Base-by-base conservation (phyloP, 2,888 invertebrate genomes). In the Acholoe squamosa region DNA sequence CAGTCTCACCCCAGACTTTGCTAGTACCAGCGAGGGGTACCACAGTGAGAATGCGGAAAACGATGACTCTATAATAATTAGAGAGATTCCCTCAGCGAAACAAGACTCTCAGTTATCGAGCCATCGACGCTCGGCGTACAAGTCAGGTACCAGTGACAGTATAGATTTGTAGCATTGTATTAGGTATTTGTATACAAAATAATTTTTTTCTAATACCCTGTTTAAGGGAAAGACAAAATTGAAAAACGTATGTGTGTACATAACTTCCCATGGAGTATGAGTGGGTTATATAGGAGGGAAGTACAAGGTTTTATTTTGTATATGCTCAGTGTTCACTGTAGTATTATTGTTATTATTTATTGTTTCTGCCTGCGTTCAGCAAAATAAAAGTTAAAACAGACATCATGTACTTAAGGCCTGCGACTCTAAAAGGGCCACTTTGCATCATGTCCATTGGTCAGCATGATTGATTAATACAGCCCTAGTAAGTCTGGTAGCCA, bases 1-100 rank as follows among this genome's bases (percentile, higher is more conserved):
- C 28, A 90, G 90, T 51, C 56, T 84, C 34, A 61, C 84, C 28
- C 56, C 84, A 19, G 90, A 90, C 43, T 34, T 89, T 25, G 89
- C 77, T 19, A 91, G 77, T 71, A 89, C 77, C 77, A 92, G 92
- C 76, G 92, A 92, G 61, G 92, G 92, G n/a, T 92, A 91, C 91
- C 91, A 91, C 61, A 91, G 92, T 76, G 92, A 92, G 31, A 91
- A 89, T 28, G 61, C 90, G n/a, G 91, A 91, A 31, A 28, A 61
- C 19, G 91, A 92, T 71, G 91, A 92, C 51, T 76, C 89, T 14
- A 80, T 91, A 43, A 90, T 91, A 22, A 34, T 91, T 25, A 52
- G 88, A 10, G 76, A 90, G 88, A 90, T 90, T 43, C 89, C 89
- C n/a, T 33, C 33, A 0, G 88, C 28, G 16, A 89, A 89, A n/a